These are phyloP conservation scores for Myoxocephalus aenaeus DNA, from an alignment of 2,797 vertebrate genomes.

Conservation along the genomic window DNA sequence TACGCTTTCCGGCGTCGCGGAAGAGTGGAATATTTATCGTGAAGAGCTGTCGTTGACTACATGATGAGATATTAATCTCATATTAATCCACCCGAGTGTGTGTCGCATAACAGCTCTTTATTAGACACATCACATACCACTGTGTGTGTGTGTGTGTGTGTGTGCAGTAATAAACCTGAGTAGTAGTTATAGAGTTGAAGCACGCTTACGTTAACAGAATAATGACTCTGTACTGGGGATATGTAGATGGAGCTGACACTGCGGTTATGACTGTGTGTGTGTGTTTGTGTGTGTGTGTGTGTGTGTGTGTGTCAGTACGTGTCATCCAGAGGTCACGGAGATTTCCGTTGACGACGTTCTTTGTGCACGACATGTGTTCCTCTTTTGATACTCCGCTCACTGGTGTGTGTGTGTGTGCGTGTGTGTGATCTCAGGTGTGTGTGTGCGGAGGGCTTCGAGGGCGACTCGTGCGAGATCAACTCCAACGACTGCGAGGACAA, in stretches of 20 bases:
- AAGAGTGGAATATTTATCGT: conserved; percentile 52
- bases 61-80: conserved; percentile 77
- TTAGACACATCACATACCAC: conserved; percentile 65
- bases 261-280: conserved; percentile 39
- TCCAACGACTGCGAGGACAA: conserved; percentile 98
- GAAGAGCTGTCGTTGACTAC: conserved; percentile 60
- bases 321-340: too few relatives aligned
- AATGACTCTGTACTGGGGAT: conserved; percentile 61
- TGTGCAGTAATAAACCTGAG: conserved; percentile 59
- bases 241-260: conserved; percentile 61
- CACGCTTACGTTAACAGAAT: conserved; percentile 62
- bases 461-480: conserved; percentile 94
- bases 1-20: background rate
- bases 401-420: conserved; percentile 71
- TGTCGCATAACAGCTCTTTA: conserved; percentile 75
- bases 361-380: background rate
- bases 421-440: conserved; percentile 87
- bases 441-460: conserved; percentile 96
- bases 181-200: conserved; percentile 61
- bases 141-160: conserved; percentile 28
- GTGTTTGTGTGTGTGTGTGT: conserved; percentile 6
- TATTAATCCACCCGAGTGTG: conserved; percentile 68
- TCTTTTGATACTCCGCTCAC: conserved; percentile 1
- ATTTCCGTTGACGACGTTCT: background rate
- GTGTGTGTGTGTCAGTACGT: background rate